These are phyloP conservation scores for Pollachius pollachius DNA, from an alignment of 2,113 vertebrate species.

Conservation along the genomic window DNA sequence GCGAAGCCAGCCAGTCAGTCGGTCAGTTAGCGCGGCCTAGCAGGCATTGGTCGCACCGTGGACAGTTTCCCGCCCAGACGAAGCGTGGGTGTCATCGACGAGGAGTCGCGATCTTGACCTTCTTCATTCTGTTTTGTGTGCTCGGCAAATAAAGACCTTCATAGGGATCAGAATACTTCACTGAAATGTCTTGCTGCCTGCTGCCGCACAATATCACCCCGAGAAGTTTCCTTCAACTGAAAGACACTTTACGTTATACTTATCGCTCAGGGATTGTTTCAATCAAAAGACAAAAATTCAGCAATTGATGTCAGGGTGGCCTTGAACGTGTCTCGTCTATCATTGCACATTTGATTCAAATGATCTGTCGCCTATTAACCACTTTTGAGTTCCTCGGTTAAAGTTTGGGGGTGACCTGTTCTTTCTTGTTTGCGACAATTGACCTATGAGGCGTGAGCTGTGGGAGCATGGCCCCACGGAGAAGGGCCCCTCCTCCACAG, in stretches of 20 bases:
- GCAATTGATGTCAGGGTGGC: neutral
- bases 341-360: no score
- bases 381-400: neutral
- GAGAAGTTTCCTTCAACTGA: neutral
- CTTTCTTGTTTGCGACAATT: conserved; percentile 41
- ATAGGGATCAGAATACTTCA: no score
- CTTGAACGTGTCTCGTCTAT: no score
- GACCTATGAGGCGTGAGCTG: conserved; percentile 36
- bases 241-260: no score
- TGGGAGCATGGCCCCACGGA: conserved; percentile 19
- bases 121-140: conserved; percentile 1
- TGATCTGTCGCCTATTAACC: neutral
- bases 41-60: neutral
- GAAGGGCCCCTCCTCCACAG: conserved; percentile 55
- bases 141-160: neutral
- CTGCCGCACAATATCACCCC: neutral
- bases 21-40: neutral
- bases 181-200: no score
- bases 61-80: neutral
- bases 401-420: conserved; percentile 40
- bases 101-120: conserved; percentile 17
- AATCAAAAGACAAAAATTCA: neutral
- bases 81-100: neutral
- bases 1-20: conserved; percentile 27
- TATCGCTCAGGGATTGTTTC: neutral